Base-by-base conservation (phyloP, 2,113 vertebrate species). In the Chaetura pelagica region DNA sequence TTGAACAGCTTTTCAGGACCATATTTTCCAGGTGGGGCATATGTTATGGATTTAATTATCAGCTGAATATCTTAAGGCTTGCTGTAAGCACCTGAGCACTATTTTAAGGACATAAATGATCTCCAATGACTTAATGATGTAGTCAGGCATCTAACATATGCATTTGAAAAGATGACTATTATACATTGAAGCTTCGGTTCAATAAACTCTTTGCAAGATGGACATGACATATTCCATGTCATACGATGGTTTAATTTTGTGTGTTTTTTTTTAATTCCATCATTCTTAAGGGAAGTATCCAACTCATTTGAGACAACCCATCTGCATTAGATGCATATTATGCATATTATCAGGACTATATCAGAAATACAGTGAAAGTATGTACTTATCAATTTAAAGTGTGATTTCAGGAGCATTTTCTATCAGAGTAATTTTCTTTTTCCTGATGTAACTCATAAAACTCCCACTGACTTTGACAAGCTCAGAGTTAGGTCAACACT, bases 31-130 rank as follows among this genome's bases (percentile, higher is more conserved):
- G 90, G 85, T 94, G 93, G 78, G 82, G 68, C 83, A 90, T 81
- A 90, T 84, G 93, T 95, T 95, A 96, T 19, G 18, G 44, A 95
- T 95, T 96, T 92, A 94, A 85, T 58, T 72, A 92, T 95, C 92
- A 92, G 69, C 63, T 78, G 68, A 84, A 40, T 89, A 83, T 80
- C 87, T 93, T 64, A 88, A 93, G 49, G 94, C n/a, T 90, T 69
- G n/a, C 71, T 78, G 24, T 40, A 89, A 92, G 54, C 73, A 93
- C 64, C 35, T 82, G 30, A 87, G 46, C 35, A 81, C 35, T 92
- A 92, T 84, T 88, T 93, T 93, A 94, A 89, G 40, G 72, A 57
- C 42, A 72, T 44, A 89, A 75, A 78, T 42, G 12, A 84, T 72
- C 92, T 84, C 51, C 5, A 57, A 32, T 64, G 48, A 71, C 57